phyloP scores from a whole-genome alignment of 64 coral and sea anemone species.

The Pachyseris speciosa region DNA sequence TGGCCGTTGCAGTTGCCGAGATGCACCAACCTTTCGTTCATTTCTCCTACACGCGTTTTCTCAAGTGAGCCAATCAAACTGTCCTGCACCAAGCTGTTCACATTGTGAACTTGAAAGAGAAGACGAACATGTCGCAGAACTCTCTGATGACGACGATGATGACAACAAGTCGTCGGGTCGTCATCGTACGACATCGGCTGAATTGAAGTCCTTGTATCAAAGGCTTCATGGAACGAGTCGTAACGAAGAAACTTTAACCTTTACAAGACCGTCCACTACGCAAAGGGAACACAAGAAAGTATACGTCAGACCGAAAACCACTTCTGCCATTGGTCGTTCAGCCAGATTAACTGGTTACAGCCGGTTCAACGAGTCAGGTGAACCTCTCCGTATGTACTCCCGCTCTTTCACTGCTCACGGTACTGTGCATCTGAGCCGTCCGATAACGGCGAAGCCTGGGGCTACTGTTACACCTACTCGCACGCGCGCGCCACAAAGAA shows the following conservation, averaged over 20 bases:
- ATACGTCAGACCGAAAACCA: neutral
- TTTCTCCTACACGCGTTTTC: constrained; percentile 22
- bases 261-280: neutral
- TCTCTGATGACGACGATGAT: neutral
- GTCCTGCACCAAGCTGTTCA: neutral
- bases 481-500: neutral
- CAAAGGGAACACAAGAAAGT: neutral
- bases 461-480: neutral
- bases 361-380: neutral
- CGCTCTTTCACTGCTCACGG: neutral
- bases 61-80: neutral
- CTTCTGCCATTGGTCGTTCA: neutral
- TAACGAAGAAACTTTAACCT: neutral
- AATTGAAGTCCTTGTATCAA: neutral
- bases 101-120: constrained; percentile 6
- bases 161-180: neutral
- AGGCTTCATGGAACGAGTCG: constrained; percentile 2
- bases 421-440: neutral
- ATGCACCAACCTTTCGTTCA: neutral
- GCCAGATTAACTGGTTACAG: neutral
- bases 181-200: neutral
- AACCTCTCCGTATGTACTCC: neutral
- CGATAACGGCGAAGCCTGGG: neutral
- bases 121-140: neutral
- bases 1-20: constrained; percentile 36